phyloP scores from a whole-genome alignment of 2,113 vertebrate genomes.

The Brevimyrus niger region DNA sequence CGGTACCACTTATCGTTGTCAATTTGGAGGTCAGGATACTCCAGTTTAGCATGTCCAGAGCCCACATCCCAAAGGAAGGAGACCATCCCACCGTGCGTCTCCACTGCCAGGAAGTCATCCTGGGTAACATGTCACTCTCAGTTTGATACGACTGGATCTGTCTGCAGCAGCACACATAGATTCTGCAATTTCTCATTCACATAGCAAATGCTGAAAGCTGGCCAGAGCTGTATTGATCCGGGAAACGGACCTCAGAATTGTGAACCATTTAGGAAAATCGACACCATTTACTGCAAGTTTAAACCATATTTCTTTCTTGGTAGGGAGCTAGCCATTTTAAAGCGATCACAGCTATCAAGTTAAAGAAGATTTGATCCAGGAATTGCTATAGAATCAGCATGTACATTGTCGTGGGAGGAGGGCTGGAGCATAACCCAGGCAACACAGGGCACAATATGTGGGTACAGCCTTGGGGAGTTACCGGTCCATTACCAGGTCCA shows the following conservation, averaged over 20 bases:
- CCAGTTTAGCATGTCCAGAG: conserved; percentile 68
- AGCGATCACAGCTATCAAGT: neutral
- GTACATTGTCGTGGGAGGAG: neutral
- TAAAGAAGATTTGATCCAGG: neutral
- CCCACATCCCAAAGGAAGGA: conserved; percentile 84
- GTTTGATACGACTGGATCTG: neutral
- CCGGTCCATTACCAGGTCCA: neutral
- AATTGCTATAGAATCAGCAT: neutral
- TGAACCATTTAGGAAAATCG: neutral
- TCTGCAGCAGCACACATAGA: neutral
- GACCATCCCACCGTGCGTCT: conserved; percentile 78
- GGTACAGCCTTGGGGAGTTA: neutral
- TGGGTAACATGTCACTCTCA: conserved; percentile 35
- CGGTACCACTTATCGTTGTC: conserved; percentile 80
- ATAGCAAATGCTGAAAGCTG: neutral
- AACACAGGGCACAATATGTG: neutral
- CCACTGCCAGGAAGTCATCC: conserved; percentile 83
- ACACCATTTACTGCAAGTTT: neutral
- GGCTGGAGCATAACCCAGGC: neutral
- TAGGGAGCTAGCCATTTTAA: neutral
- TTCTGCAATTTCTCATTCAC: neutral
- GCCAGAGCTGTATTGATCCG: neutral
- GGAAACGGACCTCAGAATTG: neutral
- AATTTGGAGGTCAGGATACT: conserved; percentile 71
- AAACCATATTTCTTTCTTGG: neutral